phyloP scores from a whole-genome alignment of 1,140 invertebrate genomes.

The Drosophila insularis region DNA sequence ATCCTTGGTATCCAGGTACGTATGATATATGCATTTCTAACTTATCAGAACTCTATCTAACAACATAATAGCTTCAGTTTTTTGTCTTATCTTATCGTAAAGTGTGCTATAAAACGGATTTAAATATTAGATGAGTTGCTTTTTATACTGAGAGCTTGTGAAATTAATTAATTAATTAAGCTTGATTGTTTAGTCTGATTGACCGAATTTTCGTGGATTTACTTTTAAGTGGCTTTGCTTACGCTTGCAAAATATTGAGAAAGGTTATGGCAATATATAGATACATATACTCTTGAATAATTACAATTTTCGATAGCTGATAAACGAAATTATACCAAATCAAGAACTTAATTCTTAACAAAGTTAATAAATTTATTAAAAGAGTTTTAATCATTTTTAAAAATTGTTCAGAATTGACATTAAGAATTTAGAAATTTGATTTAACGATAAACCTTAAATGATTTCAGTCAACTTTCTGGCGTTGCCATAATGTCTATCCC shows the following conservation, averaged over 20 bases:
- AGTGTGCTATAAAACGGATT: slow-evolving; percentile 11
- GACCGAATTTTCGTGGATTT: neutral
- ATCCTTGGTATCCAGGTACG: slow-evolving; percentile 86
- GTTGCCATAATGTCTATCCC: slow-evolving; percentile 91
- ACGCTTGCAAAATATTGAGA: neutral
- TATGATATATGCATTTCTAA: slow-evolving; percentile 28
- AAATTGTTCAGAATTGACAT: no score
- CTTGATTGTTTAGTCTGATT: slow-evolving; percentile 14
- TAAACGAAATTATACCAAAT: no score
- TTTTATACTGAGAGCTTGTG: slow-evolving; percentile 14
- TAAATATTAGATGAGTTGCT: slow-evolving; percentile 27
- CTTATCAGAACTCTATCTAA: neutral
- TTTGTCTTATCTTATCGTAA: neutral
- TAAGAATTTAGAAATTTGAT: no score
- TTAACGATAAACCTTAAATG: neutral
- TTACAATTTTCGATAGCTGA: no score
- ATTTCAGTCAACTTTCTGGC: slow-evolving; percentile 89
- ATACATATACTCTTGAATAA: no score
- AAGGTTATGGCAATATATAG: neutral
- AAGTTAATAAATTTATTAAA: no score
- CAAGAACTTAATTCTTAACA: no score
- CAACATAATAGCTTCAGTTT: neutral
- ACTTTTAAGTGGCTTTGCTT: neutral
- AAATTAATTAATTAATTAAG: slow-evolving; percentile 29
- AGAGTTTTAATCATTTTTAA: no score